phyloP scores from a whole-genome alignment of 2,113 vertebrate species.

The Cinclus cinclus region DNA sequence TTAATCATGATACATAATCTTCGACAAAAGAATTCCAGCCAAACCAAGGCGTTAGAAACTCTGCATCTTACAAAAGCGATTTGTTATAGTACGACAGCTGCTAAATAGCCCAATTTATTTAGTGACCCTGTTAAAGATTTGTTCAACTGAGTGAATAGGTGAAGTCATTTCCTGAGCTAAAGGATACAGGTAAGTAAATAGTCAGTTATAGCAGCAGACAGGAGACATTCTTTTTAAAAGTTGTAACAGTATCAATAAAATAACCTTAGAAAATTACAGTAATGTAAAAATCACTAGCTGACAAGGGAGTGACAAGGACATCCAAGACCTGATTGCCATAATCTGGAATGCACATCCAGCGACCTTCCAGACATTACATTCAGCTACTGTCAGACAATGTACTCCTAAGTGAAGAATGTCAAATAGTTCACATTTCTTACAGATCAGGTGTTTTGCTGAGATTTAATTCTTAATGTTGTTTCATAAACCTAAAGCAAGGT shows the following conservation, averaged over 20 bases:
- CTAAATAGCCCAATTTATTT: constrained; percentile 64
- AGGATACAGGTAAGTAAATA: constrained; percentile 75
- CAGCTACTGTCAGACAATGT: constrained; percentile 64
- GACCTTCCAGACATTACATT: constrained; percentile 68
- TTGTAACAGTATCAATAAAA: constrained; percentile 70
- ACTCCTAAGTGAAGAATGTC: constrained; percentile 33
- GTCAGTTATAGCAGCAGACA: constrained; percentile 78
- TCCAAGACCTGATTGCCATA: constrained; percentile 55
- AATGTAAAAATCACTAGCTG: constrained; percentile 45
- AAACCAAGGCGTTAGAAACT: constrained; percentile 58
- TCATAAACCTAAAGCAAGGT: not conserved
- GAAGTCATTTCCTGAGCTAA: constrained; percentile 81
- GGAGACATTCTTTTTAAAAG: constrained; percentile 61
- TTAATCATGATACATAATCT: not conserved
- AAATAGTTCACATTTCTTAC: constrained; percentile 42
- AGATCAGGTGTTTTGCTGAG: constrained; percentile 11
- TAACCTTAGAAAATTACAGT: constrained; percentile 67
- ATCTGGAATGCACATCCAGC: constrained; percentile 52
- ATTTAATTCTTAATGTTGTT: constrained; percentile 26
- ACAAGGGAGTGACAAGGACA: constrained; percentile 34
- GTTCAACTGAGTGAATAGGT: constrained; percentile 64
- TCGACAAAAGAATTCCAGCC: constrained; percentile 54
- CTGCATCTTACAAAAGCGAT: constrained; percentile 52
- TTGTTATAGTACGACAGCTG: constrained; percentile 61
- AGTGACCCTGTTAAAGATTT: constrained; percentile 71